Evolutionary conservation across 2,888 invertebrate genomes (phyloP), one percentile per base, ranked within the genome.

Genomic region (Melanargia galathea): DNA sequence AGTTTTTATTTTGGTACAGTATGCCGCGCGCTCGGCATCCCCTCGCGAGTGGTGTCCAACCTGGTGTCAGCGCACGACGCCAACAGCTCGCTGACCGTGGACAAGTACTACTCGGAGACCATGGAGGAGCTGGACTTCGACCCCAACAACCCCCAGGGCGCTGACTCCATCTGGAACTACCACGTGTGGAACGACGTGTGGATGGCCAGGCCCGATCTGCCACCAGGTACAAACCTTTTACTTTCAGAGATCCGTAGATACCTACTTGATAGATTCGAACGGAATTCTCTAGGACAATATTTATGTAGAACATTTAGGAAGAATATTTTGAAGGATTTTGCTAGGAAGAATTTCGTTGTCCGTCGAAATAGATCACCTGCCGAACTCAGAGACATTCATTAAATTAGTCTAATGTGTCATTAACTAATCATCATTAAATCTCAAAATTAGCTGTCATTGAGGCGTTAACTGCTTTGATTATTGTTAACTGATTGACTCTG

Each of bases 141-240:
- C 74, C 95, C 95, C 1, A 93, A 94, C 70, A 95, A 95, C 75
- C 92, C 93, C 0, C 84, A 84, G 24, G 93, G 94, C 1, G 93
- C 93, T 52, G 97, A 97, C 79, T 95, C 96, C 11, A 94, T 97
- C 71, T 97, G 97, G 96, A 97, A 96, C 83, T 97, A 95, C 80
- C 97, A 97, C 75, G 96, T 97, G 7, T 97, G 97, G 97, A 96
- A 95, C 76, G 97, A 97, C 72, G 95, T 95, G 0, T 97, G 96
- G 95, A 96, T 97, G 96, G 93, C 95, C 0, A 90, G 97, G 63
- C 95, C 95, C 7, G 97, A 97, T 80, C 92, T 95, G 30, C 94
- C 94, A 0, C 90, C 92, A 69, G 94, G 93, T 93, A 73, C n/a
- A 63, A 49, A 30, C 30, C 16, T 4, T 26, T 45, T 10, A 22